Conservation (phyloP, 1,140 invertebrate genomes). For the Metopolophium dirhodum region DNA sequence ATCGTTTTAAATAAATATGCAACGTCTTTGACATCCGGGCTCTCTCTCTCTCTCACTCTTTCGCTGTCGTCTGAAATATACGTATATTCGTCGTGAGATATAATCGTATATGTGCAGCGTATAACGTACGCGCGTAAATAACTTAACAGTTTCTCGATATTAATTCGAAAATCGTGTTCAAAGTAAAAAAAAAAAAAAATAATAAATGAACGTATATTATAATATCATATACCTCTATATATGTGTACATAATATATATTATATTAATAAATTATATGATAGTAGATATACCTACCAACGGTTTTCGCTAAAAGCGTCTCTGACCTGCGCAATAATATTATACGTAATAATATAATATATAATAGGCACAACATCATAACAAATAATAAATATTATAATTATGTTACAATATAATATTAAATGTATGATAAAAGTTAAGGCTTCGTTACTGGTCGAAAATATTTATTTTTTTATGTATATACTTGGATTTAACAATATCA, state of each 20-base stretch:
- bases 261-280: not conserved
- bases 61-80: not conserved
- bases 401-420: not conserved
- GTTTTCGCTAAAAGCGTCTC: not conserved
- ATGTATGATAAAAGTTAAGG: not conserved
- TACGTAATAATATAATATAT: not conserved
- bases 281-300: not conserved
- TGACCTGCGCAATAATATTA: not conserved
- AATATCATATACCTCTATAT: not conserved
- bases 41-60: not conserved
- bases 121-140: not conserved
- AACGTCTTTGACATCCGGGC: constrained; percentile 24
- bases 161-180: constrained; percentile 35
- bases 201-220: not conserved
- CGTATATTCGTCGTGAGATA: not conserved
- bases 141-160: constrained; percentile 20
- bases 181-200: not conserved
- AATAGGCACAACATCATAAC: not conserved
- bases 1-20: constrained; percentile 35
- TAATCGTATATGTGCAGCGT: not conserved
- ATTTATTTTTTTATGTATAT: not conserved
- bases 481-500: not conserved
- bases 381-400: not conserved
- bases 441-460: not conserved
- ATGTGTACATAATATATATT: not conserved